Evolutionary conservation across 2,888 invertebrate species (phyloP), one percentile per base, ranked within the genome.

Genomic region (Embidobia sp.): DNA sequence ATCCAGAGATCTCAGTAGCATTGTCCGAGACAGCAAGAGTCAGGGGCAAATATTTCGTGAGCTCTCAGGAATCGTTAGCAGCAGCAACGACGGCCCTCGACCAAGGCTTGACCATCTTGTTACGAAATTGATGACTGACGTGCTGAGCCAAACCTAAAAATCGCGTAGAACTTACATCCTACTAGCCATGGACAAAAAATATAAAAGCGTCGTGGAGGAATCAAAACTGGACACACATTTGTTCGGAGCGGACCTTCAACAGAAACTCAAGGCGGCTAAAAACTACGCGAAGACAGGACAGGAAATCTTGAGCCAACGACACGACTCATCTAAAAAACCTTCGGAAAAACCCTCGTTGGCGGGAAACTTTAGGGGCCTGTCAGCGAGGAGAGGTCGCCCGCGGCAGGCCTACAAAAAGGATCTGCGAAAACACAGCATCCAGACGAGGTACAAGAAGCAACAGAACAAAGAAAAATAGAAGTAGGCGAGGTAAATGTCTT

Each of bases 401-500:
- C 40, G 55, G 6, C 55, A 40, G 55, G 18, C 55, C 42, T 26
- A 7, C 40, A 55, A 42, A 1, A 53, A 26, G 11, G 53, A 53
- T 37, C 16, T 10, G 7, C 1, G 18, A 5, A 42, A 18, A 2
- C 13, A 35, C 3, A 8, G 8, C 10, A 18, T n/a, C n/a, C n/a
- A n/a, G n/a, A n/a, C n/a, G 18, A 40, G 16, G 4, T 8, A 5
- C 3, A 40, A 40, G 40, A 40, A 40, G 5, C 18, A n/a, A n/a
- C 2, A 8, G 1, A 1, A 8, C 18, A 13, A 16, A 7, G 8
- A 16, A 26, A 26, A 26, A 35, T 6, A 22, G 22, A 22, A 22
- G 22, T 22, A 22, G 22, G 6, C 3, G 22, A 22, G 22, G 22
- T 22, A 22, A 22, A 4, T 22, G 6, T 4, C 22, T 22, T 22